phyloP scores from a whole-genome alignment of 2,797 vertebrate genomes.

The Dipus sagitta region DNA sequence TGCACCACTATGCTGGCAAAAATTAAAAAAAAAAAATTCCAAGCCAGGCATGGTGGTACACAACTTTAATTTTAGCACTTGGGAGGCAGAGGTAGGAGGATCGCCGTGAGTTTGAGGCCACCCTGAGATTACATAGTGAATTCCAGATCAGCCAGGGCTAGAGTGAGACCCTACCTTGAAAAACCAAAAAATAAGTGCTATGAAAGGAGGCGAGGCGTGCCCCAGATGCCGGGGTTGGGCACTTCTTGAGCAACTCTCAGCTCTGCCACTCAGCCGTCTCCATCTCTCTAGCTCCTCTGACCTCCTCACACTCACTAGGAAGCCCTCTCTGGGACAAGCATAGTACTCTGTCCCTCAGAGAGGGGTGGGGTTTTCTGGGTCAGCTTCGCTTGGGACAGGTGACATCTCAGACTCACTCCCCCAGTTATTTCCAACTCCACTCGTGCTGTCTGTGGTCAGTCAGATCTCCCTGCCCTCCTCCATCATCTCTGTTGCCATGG shows the following conservation, averaged over 20 bases:
- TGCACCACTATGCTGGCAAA: too few relatives aligned
- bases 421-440: neutral
- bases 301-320: neutral
- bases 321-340: neutral
- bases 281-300: neutral
- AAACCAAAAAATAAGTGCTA: too few relatives aligned
- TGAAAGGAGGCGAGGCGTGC: neutral
- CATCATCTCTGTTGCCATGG: neutral
- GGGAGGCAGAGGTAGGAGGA: too few relatives aligned
- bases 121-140: neutral
- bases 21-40: too few relatives aligned
- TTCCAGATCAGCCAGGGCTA: neutral
- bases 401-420: neutral
- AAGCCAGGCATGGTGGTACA: too few relatives aligned
- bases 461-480: neutral
- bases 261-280: neutral
- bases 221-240: neutral
- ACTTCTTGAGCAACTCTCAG: neutral
- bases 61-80: too few relatives aligned
- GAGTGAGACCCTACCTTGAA: neutral
- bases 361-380: neutral
- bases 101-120: too few relatives aligned
- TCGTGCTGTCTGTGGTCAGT: neutral
- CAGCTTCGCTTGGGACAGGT: neutral
- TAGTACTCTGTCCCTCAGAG: neutral